Percentiles rank a stretch among this genome's conserved stretches.
phyloP scores from a whole-genome alignment of 2,888 invertebrate species.

The Strigamia maritima region DNA sequence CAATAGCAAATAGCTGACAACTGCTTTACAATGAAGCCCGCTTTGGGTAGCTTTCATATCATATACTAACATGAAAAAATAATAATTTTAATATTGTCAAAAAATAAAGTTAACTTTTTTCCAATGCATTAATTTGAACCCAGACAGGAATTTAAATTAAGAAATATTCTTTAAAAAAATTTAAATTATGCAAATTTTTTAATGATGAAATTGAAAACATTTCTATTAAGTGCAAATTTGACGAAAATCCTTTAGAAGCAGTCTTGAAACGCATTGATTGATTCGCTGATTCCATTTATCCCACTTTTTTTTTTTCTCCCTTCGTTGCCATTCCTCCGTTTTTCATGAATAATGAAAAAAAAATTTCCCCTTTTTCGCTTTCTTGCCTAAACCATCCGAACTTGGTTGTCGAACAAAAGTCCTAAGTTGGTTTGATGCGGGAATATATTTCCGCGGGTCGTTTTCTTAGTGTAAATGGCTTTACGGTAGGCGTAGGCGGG shows the following conservation, averaged over 20 bases:
- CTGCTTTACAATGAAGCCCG: too few relatives aligned
- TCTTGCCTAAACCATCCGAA: background rate
- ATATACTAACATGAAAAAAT: too few relatives aligned
- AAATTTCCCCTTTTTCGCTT: background rate
- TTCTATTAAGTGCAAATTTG: background rate
- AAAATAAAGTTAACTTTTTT: too few relatives aligned
- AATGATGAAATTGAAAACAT: background rate
- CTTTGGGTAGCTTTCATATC: too few relatives aligned
- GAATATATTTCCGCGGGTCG: slow-evolving; percentile 31
- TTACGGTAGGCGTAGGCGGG: background rate
- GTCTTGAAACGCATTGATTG: slow-evolving; percentile 12
- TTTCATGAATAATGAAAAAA: slow-evolving; percentile 32
- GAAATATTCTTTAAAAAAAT: too few relatives aligned
- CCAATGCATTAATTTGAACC: too few relatives aligned
- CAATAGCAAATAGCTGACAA: too few relatives aligned
- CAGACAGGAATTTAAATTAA: too few relatives aligned
- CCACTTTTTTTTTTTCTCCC: background rate
- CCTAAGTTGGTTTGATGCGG: slow-evolving; percentile 27
- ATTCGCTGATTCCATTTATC: slow-evolving; percentile 30
- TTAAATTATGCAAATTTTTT: background rate
- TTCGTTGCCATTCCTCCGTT: background rate
- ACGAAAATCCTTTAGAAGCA: slow-evolving; percentile 6
- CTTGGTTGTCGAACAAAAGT: slow-evolving; percentile 28
- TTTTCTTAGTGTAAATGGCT: slow-evolving; percentile 34
- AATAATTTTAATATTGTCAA: too few relatives aligned